Evolutionary conservation across 2,113 vertebrate species (phyloP).

Genomic region (Arizona elegans): DNA sequence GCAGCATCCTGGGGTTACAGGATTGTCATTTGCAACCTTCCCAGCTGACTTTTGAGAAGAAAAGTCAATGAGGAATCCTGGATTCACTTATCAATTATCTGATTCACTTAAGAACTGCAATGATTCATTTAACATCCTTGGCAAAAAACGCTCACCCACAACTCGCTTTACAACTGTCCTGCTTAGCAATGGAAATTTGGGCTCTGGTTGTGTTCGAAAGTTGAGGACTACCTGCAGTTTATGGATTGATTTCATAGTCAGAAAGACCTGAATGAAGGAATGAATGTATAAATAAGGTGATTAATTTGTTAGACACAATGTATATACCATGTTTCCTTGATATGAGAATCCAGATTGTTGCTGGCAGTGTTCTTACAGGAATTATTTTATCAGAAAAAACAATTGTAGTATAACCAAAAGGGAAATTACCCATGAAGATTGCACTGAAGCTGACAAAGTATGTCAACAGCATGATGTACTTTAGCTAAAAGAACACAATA

Average conservation of each 20-base stretch:
- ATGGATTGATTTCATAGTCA: not conserved
- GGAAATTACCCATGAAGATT: not conserved
- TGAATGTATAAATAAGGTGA: not conserved
- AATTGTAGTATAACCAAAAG: not conserved
- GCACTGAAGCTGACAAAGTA: not conserved
- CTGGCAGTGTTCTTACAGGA: slow-evolving; percentile 1
- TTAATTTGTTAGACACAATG: not conserved
- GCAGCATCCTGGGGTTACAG: no score
- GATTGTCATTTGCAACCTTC: no score
- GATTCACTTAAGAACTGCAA: no score
- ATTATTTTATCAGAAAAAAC: not conserved
- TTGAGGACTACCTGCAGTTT: not conserved
- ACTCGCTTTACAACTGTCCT: no score
- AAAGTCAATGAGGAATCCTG: no score
- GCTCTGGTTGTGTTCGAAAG: not conserved
- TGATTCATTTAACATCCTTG: no score
- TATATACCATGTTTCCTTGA: not conserved
- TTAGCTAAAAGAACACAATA: not conserved
- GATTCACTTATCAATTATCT: no score
- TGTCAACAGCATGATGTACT: not conserved
- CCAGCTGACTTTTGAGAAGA: no score
- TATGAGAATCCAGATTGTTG: not conserved
- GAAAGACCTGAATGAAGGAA: not conserved
- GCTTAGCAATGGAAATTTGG: no score
- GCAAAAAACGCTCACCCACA: no score